These are phyloP conservation scores for Rissa tridactyla DNA, from an alignment of 2,113 vertebrate genomes.

Conservation along the genomic window DNA sequence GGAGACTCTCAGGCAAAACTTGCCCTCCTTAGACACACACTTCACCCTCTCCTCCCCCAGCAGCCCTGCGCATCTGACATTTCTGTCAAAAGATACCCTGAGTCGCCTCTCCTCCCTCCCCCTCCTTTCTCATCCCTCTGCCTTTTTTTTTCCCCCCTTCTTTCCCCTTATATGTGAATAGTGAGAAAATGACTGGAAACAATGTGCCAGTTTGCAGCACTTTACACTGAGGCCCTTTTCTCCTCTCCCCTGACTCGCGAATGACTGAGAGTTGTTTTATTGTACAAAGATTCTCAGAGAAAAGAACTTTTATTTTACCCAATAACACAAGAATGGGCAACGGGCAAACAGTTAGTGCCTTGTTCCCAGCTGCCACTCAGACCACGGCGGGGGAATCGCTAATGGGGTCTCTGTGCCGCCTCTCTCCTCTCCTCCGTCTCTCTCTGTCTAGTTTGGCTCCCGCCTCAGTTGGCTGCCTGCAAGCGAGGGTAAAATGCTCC, in stretches of 20 bases:
- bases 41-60: conserved; percentile 12
- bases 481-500: conserved; percentile 62
- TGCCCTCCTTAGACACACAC: neutral
- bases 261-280: conserved; percentile 72
- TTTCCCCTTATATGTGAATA: conserved; percentile 57
- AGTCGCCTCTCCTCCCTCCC: conserved; percentile 12
- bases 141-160: neutral
- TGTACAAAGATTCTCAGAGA: conserved; percentile 67
- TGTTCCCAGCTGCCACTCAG: conserved; percentile 83
- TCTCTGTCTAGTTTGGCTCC: conserved; percentile 10
- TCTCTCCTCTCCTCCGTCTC: neutral
- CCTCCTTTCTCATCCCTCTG: conserved; percentile 11
- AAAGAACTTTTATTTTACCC: conserved; percentile 80
- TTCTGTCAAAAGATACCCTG: conserved; percentile 50
- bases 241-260: conserved; percentile 56
- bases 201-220: conserved; percentile 66
- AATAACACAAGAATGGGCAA: conserved; percentile 74
- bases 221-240: conserved; percentile 67
- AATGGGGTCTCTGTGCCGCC: conserved; percentile 13
- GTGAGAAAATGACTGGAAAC: conserved; percentile 70
- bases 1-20: neutral
- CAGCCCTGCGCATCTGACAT: neutral
- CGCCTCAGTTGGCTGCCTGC: neutral
- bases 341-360: conserved; percentile 81
- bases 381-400: neutral